phyloP scores from a whole-genome alignment of 1,140 invertebrate species.

The Trachymyrmex cornetzi region DNA sequence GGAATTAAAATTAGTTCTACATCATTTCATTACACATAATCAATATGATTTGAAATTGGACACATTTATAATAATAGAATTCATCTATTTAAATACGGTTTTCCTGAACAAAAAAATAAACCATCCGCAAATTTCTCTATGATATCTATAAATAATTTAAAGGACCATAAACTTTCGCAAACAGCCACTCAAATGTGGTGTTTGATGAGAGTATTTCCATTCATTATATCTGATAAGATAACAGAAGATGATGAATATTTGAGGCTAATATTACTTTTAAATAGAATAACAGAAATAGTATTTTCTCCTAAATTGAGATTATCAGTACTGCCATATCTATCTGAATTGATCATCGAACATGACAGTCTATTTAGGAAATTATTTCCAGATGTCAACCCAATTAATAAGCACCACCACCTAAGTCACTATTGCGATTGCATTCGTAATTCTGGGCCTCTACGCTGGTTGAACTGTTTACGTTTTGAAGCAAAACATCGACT shows the following conservation, averaged over 20 bases:
- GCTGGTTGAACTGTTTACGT: conserved; percentile 15
- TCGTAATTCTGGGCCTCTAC: conserved; percentile 17
- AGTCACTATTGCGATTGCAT: conserved; percentile 8
- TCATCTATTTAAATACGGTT: conserved; percentile 1
- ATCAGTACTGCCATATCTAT: conserved; percentile 8
- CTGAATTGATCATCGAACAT: conserved; percentile 14
- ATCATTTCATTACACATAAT: neutral
- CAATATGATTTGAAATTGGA: neutral
- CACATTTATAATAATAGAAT: conserved; percentile 1
- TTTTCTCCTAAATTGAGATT: neutral
- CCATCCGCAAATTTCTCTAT: conserved; percentile 25
- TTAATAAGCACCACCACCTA: conserved; percentile 16
- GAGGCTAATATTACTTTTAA: conserved; percentile 16
- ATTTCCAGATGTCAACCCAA: conserved; percentile 18
- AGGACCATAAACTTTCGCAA: conserved; percentile 9
- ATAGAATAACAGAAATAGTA: conserved; percentile 21
- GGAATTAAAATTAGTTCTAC: conserved; percentile 23
- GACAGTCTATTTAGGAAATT: neutral
- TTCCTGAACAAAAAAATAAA: conserved; percentile 18
- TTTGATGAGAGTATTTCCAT: conserved; percentile 30
- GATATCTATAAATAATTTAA: neutral
- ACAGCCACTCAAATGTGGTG: conserved; percentile 29
- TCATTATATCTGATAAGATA: conserved; percentile 30
- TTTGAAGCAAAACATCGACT: conserved; percentile 7
- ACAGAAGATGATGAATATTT: conserved; percentile 25